Evolutionary conservation across 2,797 vertebrate species (phyloP), one percentile per base, ranked within the genome.

Genomic region (Enteromius afrohamiltoni): DNA sequence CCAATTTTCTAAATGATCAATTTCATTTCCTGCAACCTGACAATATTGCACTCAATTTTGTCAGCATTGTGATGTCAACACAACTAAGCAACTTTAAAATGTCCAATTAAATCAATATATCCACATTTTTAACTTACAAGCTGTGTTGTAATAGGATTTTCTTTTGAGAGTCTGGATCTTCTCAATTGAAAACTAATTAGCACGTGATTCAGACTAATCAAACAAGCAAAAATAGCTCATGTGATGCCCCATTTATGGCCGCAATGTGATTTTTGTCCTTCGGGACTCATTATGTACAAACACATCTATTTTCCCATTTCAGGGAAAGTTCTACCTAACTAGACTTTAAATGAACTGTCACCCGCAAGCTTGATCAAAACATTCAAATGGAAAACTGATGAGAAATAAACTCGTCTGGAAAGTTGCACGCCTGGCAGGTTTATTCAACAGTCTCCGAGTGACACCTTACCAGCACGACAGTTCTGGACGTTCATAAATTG

Each of bases 401-500:
- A 83, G 40, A 60, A 60, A 37, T 42, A 60, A 68, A 83, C 17
- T 70, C 5, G 47, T 51, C 47, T 71, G 34, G 40, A 75, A 73
- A 85, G 71, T 34, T 65, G 58, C 65, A 73, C 62, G 58, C 81
- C 69, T 77, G 49, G 64, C 23, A 62, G 69, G 47, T 69, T 80
- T 84, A 19, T 45, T 53, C 65, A 47, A 51, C 9, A 62, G 34
- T 62, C 3, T 51, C 71, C 67, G 70, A 65, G 82, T 79, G 69
- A 77, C 74, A 80, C 62, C 42, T 81, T 76, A 79, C 76, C 6
- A 71, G 82, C 45, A n/a, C 40, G 60, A 71, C 76, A 53, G 40
- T 78, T 85, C 67, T 81, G 51, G 67, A 49, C 29, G 34, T 55
- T 80, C 71, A 87, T 91, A 92, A 88, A 92, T 91, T 88, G 90